These are phyloP conservation scores for Bovichtus diacanthus DNA, from an alignment of 2,797 vertebrate genomes.

Conservation along the genomic window DNA sequence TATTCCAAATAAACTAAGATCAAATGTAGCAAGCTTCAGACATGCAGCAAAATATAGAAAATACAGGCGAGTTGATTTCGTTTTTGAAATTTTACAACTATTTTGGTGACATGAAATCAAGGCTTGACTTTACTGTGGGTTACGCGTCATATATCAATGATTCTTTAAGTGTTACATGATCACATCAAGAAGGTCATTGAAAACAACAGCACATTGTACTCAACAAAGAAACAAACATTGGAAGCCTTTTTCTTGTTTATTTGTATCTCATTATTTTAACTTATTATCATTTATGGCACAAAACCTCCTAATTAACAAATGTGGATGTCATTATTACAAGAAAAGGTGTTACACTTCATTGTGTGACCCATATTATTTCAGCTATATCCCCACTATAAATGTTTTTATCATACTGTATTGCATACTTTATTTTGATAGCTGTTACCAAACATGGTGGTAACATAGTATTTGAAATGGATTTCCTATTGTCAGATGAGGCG, in stretches of 20 bases:
- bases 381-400: background rate
- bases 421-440: background rate
- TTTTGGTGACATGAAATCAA: background rate
- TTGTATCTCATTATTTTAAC: background rate
- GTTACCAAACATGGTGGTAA: background rate
- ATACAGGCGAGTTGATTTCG: too few species aligned
- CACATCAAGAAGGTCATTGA: background rate
- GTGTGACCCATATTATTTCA: background rate
- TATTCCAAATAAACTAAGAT: background rate
- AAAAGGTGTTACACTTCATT: background rate
- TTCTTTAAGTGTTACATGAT: background rate
- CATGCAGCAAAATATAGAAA: too few species aligned
- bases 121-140: background rate
- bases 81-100: too few species aligned
- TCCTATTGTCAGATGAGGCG: background rate
- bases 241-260: too few species aligned
- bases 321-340: background rate
- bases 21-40: background rate
- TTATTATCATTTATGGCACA: background rate
- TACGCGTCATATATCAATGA: background rate
- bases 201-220: background rate
- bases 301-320: background rate
- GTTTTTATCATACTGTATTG: too few species aligned
- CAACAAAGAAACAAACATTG: too few species aligned
- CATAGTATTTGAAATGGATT: background rate